Conservation (phyloP, 2,113 vertebrate genomes). For the Poeciliopsis occidentalis region DNA sequence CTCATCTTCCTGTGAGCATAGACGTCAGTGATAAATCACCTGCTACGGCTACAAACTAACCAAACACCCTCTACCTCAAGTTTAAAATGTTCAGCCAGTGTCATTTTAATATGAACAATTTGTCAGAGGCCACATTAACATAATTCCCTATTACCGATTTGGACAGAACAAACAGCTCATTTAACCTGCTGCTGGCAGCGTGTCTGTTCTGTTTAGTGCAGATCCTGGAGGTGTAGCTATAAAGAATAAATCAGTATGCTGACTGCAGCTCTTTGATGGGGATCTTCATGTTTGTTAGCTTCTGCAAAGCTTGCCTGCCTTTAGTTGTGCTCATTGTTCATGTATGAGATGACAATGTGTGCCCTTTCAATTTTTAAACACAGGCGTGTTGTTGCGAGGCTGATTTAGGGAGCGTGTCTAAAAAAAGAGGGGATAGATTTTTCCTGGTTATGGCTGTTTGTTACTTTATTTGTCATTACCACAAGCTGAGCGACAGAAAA, state of each 20-base stretch:
- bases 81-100: not conserved
- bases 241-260: slow-evolving; percentile 9
- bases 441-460: slow-evolving; percentile 63
- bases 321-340: slow-evolving; percentile 37
- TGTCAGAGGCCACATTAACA: slow-evolving; percentile 43
- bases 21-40: not conserved
- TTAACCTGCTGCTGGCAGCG: slow-evolving; percentile 47
- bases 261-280: slow-evolving; percentile 25
- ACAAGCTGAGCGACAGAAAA: not conserved
- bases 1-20: not conserved
- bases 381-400: slow-evolving; percentile 48
- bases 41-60: not conserved
- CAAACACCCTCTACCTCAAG: not conserved
- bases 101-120: slow-evolving; percentile 36
- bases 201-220: slow-evolving; percentile 46
- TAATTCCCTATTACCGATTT: slow-evolving; percentile 54
- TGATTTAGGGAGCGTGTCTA: slow-evolving; percentile 41
- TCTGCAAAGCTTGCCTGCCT: slow-evolving; percentile 23
- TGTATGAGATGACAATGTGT: slow-evolving; percentile 41
- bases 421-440: slow-evolving; percentile 46
- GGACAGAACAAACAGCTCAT: slow-evolving; percentile 52
- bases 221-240: not conserved
- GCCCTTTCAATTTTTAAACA: slow-evolving; percentile 45
- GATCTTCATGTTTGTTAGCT: slow-evolving; percentile 48
- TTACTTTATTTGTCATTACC: slow-evolving; percentile 40